A percentile compares a stretch with the other conserved stretches of the same genome.
These are phyloP conservation scores for Lycaon pictus DNA, from an alignment of 2,113 vertebrate species.

Conservation along the genomic window DNA sequence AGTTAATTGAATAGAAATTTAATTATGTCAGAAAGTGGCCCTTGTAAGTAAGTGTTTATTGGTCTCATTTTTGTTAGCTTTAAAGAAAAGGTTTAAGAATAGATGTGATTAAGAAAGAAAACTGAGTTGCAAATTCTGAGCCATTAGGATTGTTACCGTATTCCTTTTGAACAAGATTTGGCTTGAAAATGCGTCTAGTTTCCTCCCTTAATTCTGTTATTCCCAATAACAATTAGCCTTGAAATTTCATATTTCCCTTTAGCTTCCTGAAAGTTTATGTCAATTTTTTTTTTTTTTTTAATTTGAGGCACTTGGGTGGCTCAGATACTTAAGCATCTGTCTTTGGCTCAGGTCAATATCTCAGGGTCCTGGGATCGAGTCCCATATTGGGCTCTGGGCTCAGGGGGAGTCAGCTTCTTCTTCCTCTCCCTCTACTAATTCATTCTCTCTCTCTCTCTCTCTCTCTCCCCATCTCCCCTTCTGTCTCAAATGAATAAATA, in stretches of 20 bases:
- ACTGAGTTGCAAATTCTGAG: not conserved
- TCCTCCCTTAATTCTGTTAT: not conserved
- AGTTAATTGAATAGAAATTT: not conserved
- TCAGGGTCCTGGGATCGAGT: too few relatives aligned
- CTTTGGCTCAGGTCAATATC: too few relatives aligned
- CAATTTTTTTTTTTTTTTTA: too few relatives aligned
- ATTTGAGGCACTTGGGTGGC: too few relatives aligned
- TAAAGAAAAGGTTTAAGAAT: not conserved
- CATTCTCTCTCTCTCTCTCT: too few relatives aligned
- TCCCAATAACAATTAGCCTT: not conserved
- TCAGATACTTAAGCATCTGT: too few relatives aligned
- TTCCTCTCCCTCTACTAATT: too few relatives aligned
- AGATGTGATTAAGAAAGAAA: not conserved
- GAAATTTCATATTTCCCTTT: constrained; percentile 13
- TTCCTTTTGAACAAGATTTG: not conserved
- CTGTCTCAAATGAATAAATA: too few relatives aligned
- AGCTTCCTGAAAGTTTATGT: not conserved
- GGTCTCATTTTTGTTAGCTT: not conserved
- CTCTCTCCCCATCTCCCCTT: too few relatives aligned
- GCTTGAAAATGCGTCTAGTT: constrained; percentile 19
- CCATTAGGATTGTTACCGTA: not conserved
- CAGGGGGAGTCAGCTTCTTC: too few relatives aligned
- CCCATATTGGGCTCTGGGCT: too few relatives aligned
- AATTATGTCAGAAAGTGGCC: not conserved
- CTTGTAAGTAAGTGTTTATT: not conserved